Base-by-base conservation (phyloP, 2,797 vertebrate genomes). In the Mus caroli region DNA sequence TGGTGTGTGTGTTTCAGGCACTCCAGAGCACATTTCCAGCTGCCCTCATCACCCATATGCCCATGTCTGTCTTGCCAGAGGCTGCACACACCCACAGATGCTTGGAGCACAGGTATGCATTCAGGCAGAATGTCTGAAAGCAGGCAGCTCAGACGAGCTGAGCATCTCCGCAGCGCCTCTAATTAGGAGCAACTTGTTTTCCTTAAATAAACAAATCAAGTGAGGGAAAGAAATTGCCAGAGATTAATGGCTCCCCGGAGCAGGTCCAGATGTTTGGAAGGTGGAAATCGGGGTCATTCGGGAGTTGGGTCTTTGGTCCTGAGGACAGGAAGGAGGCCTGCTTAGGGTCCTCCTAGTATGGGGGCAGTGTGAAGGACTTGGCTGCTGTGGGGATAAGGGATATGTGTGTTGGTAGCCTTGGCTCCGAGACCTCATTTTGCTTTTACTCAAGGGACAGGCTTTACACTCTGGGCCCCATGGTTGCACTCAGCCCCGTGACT, bases 181-280 rank as follows among this genome's bases (percentile, higher is more conserved):
- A 97, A 98, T 97, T 97, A 96, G 84, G 89, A 97, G 69, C 94
- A 84, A 97, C 94, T 97, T 96, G 97, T 97, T 98, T 98, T 95
- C 94, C 97, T 97, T 98, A 97, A 98, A 97, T 97, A 97, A 97
- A 97, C 91, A 97, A 96, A 97, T 97, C 97, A 96, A 97, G 95
- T 64, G 96, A 97, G 97, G 95, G 87, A 90, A 96, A 96, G 96
- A 97, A 97, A 96, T 97, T 97, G 95, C 97, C 90, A 0, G 20
- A 95, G 97, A 97, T 97, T 87, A 96, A 95, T 93, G 96, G 89
- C 96, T 96, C 96, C 96, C 97, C 14, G 6, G 96, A 96, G 95
- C 94, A 95, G 96, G 94, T 94, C 94, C 96, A 94, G 96, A 97
- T 97, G 97, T 94, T 89, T 87, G 76, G 71, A 92, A 92, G 82